A percentile compares a stretch with the other conserved stretches of the same genome.
phyloP scores from a whole-genome alignment of 2,888 invertebrate genomes.

The Acheta domesticus region DNA sequence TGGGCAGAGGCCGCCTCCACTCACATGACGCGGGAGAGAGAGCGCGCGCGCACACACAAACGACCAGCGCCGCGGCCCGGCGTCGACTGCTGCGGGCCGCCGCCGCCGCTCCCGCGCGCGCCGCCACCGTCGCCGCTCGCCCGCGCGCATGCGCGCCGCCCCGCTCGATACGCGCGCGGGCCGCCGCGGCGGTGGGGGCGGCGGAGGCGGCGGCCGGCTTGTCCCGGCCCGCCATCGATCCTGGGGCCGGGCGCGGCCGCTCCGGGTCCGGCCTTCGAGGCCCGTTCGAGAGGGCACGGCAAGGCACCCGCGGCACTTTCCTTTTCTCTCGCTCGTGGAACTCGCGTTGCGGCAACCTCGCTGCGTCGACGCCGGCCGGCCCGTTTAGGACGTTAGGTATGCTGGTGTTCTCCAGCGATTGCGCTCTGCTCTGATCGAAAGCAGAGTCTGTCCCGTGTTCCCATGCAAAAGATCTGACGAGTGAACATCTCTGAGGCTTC shows the following conservation, averaged over 20 bases:
- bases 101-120: not conserved
- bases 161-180: not conserved
- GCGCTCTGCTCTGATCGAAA: too few species aligned
- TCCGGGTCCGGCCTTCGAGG: not conserved
- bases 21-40: not conserved
- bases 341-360: too few species aligned
- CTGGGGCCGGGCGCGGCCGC: not conserved
- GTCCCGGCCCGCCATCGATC: not conserved
- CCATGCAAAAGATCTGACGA: too few species aligned
- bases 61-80: conserved; percentile 20
- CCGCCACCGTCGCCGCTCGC: not conserved
- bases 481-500: too few species aligned
- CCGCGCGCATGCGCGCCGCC: not conserved
- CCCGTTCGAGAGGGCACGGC: not conserved
- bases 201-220: not conserved
- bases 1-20: not conserved
- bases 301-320: not conserved
- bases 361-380: too few species aligned
- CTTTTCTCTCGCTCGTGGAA: too few species aligned
- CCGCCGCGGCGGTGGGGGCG: not conserved
- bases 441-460: too few species aligned
- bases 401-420: too few species aligned
- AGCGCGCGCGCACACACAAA: conserved; percentile 20
- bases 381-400: too few species aligned
- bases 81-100: not conserved